Base-by-base conservation (phyloP, 2,113 vertebrate species). In the Ploceus nigricollis region DNA sequence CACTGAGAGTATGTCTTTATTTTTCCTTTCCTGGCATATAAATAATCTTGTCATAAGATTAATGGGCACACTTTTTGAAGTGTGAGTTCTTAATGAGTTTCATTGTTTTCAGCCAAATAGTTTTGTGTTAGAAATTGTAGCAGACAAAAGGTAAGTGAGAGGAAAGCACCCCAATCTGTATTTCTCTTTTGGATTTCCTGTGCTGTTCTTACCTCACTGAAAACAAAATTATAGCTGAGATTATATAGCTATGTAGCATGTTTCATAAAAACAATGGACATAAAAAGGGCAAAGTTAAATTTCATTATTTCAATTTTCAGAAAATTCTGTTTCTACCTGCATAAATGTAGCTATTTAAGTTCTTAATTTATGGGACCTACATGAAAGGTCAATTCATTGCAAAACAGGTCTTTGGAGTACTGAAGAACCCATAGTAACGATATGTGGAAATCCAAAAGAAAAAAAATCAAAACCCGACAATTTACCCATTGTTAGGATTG, bases 381-480 rank as follows among this genome's bases (percentile, higher is more conserved):
- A 1, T 40, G 42, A 82, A 87, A 90, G 17, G 28, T 61, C 11
- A 71, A 22, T 63, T 78, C 10, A 40, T 51, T 56, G 22, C 44
- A 60, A n/a, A 19, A 60, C 1, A n/a, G 13, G 4, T 82, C 42
- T 87, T 71, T 8, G 48, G 24, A 76, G 42, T 53, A 50, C 37
- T 70, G 21, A 73, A 75, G 33, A 60, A 70, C 19, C 10, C 18
- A 25, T 25, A 31, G 21, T 47, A 58, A 89, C 2, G 6, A 31
- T 48, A 60, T 4, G 2, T n/a, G 40, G 22, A 61, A 82, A 63
- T 58, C 40, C n/a, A 16, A 44, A 58, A 35, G 56, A 65, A 84
- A 64, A n/a, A 28, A 51, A 8, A 3, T 3, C 17, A 3, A 48
- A 31, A 13, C 4, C 6, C 2, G 1, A 44, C 6, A 11, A 53